A percentile compares a stretch with the other conserved stretches of the same genome.
Conservation (phyloP, 2,888 invertebrate species). For the Azorinus chamasolen region DNA sequence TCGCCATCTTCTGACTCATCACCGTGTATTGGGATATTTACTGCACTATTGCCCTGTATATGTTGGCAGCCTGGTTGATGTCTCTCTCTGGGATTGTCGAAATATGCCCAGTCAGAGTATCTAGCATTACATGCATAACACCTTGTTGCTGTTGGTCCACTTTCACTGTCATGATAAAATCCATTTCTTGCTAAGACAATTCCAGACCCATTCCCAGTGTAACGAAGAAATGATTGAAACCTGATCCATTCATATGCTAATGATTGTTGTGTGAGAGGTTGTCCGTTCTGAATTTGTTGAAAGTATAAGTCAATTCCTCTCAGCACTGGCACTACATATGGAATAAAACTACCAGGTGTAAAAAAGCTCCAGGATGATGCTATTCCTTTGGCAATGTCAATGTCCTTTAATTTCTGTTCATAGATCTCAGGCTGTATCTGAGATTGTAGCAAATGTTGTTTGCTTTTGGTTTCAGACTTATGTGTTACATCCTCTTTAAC, state of each 20-base stretch:
- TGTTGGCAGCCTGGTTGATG: neutral
- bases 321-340: neutral
- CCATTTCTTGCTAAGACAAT: slow-evolving; percentile 41
- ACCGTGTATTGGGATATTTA: too few species aligned
- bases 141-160: slow-evolving; percentile 8
- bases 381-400: too few species aligned
- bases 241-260: slow-evolving; percentile 41
- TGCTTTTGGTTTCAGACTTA: too few species aligned
- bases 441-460: too few species aligned
- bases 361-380: too few species aligned
- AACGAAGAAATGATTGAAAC: slow-evolving; percentile 21
- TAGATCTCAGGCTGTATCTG: too few species aligned
- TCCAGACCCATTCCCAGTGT: slow-evolving; percentile 28
- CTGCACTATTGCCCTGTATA: too few species aligned
- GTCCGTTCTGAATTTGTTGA: neutral
- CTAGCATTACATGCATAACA: neutral
- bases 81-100: neutral
- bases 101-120: slow-evolving; percentile 6
- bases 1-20: too few species aligned
- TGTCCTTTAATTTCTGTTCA: too few species aligned
- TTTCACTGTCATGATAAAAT: slow-evolving; percentile 26
- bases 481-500: too few species aligned
- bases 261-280: neutral
- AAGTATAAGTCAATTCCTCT: neutral
- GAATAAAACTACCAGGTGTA: too few species aligned